These are phyloP conservation scores for Plebejus melissa DNA, from an alignment of 2,888 invertebrate genomes.

Conservation along the genomic window DNA sequence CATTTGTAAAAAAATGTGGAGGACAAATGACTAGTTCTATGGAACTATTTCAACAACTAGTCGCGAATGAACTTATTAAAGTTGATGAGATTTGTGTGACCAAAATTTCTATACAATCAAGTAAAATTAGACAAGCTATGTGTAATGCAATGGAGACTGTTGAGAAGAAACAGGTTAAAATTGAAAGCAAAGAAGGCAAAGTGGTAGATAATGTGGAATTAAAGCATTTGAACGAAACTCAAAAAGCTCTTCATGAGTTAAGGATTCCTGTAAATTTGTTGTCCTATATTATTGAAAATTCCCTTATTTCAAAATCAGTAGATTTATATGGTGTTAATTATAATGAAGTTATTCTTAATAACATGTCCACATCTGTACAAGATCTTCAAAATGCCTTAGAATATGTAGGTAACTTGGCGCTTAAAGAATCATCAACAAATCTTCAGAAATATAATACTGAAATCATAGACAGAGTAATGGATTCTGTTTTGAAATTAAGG, in stretches of 20 bases:
- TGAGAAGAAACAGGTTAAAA: conserved; percentile 69
- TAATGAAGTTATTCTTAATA: conserved; percentile 60
- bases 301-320: conserved; percentile 44
- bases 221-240: conserved; percentile 63
- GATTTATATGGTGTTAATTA: conserved; percentile 48
- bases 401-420: conserved; percentile 71
- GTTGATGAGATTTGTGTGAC: conserved; percentile 57
- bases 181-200: conserved; percentile 61
- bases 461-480: conserved; percentile 81
- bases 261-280: conserved; percentile 59
- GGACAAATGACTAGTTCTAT: conserved; percentile 76
- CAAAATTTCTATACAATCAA: conserved; percentile 66
- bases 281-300: conserved; percentile 56
- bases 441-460: conserved; percentile 75
- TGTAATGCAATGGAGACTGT: conserved; percentile 67
- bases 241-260: conserved; percentile 64
- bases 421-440: conserved; percentile 68
- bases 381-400: conserved; percentile 70
- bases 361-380: conserved; percentile 71
- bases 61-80: conserved; percentile 63
- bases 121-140: conserved; percentile 72
- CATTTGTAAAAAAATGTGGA: conserved; percentile 81
- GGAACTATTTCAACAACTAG: conserved; percentile 63
- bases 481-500: conserved; percentile 81
- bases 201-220: conserved; percentile 52